phyloP scores from a whole-genome alignment of 2,888 invertebrate genomes.

The Torymus texanus region DNA sequence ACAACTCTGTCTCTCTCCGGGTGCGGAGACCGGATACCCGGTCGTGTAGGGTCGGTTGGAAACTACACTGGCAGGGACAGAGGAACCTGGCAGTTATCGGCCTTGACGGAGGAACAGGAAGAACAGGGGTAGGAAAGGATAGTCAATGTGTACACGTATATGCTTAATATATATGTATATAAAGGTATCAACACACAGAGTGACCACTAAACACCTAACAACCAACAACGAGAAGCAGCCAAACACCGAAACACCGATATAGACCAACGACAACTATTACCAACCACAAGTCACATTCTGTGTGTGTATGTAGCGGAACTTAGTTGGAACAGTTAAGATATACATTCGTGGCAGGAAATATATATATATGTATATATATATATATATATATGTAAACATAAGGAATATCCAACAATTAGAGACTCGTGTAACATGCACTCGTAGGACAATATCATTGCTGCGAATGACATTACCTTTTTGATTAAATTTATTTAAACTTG shows the following conservation, averaged over 20 bases:
- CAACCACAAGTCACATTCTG: conserved; percentile 73
- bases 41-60: neutral
- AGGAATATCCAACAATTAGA: conserved; percentile 24
- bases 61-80: neutral
- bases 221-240: conserved; percentile 72
- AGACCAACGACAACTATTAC: conserved; percentile 72
- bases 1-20: neutral
- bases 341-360: conserved; percentile 62
- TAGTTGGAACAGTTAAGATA: conserved; percentile 70
- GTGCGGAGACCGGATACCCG: neutral
- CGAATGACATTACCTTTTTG: neutral
- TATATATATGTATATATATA: conserved; percentile 17
- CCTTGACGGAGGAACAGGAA: neutral
- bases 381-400: neutral
- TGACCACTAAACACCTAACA: conserved; percentile 75
- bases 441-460: neutral
- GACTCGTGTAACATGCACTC: conserved; percentile 48
- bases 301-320: conserved; percentile 60
- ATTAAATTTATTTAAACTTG: neutral
- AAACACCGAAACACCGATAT: conserved; percentile 72
- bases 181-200: conserved; percentile 71
- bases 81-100: neutral
- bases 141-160: conserved; percentile 4
- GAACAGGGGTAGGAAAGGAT: neutral
- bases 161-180: conserved; percentile 40